Evolutionary conservation across 2,797 vertebrate genomes (phyloP), one percentile per base, ranked within the genome.

Genomic region (Muscicapa striata): DNA sequence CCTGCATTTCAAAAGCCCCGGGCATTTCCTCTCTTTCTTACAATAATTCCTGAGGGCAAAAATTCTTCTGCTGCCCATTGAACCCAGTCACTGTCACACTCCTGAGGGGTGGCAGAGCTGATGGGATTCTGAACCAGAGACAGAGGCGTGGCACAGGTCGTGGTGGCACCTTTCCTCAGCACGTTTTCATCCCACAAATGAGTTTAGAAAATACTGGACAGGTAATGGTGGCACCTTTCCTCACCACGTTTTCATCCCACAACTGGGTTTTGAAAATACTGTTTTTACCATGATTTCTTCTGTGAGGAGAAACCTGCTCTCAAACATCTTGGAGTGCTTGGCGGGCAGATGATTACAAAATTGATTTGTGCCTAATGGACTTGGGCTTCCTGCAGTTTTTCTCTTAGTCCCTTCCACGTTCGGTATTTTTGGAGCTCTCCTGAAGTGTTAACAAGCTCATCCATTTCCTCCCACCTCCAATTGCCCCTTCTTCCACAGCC

Each of bases 321-420:
- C 89, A 73, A 82, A 84, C 17, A 20, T 72, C 66, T 87, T 45
- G 27, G 75, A 89, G 76, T 74, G 72, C 72, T 83, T 80, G 89
- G 61, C 0, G 2, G 75, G 87, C 34, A 70, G 75, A 61, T 95
- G 89, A 95, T 95, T 92, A 46, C 61, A 87, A 68, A 93, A 96
- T 94, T 95, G 91, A 94, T 96, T 92, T 90, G 82, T 72, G 46
- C 72, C 72, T 92, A 92, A 94, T 91, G 89, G 79, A 83, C 91
- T 87, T 83, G 45, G 64, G 51, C 87, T 93, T 94, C 94, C 91
- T 68, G 82, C 82, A 32, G 84, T 9, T 92, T 87, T 89, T 67
- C 89, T 4, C 34, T 84, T 64, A 64, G 41, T 74, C 52, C 90
- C 70, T 80, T 67, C 58, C 59, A 10, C 55, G 19, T 68, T 85